Conservation (phyloP, 1,140 invertebrate genomes). For the Meloidogyne exigua region DNA sequence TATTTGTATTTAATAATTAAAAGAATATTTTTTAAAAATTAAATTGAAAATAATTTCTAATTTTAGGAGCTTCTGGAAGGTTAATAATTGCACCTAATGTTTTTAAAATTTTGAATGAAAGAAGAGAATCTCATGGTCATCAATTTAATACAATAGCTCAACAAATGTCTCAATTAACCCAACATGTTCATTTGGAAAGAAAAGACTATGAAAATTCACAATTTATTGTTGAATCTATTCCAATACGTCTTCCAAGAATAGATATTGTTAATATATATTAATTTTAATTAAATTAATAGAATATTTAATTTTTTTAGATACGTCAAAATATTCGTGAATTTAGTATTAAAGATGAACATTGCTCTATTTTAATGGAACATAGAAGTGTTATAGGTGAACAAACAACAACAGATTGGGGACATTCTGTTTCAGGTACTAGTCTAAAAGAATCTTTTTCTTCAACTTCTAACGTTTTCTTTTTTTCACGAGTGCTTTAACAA, state of each 20-base stretch:
- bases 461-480: conserved; percentile 10
- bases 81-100: neutral
- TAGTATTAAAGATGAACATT: conserved; percentile 36
- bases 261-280: conserved; percentile 4
- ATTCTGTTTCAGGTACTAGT: conserved; percentile 48
- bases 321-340: conserved; percentile 33
- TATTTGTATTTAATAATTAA: neutral
- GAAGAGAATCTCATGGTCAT: conserved; percentile 15
- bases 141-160: conserved; percentile 20
- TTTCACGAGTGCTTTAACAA: conserved; percentile 14
- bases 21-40: no score
- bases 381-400: conserved; percentile 37
- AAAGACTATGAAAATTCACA: conserved; percentile 29
- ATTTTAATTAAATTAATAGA: neutral
- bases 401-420: conserved; percentile 32
- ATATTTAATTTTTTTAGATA: conserved; percentile 2
- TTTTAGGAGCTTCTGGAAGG: neutral
- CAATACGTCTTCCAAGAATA: neutral
- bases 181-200: conserved; percentile 44
- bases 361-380: conserved; percentile 50
- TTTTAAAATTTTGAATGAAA: conserved; percentile 1
- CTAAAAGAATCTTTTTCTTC: conserved; percentile 15
- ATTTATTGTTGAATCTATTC: conserved; percentile 10
- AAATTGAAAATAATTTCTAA: neutral
- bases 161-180: conserved; percentile 26